Percentiles rank a stretch among this genome's conserved stretches.
These are phyloP conservation scores for Panagrolaimus sp. DNA, from an alignment of 1,140 invertebrate genomes.

Conservation along the genomic window DNA sequence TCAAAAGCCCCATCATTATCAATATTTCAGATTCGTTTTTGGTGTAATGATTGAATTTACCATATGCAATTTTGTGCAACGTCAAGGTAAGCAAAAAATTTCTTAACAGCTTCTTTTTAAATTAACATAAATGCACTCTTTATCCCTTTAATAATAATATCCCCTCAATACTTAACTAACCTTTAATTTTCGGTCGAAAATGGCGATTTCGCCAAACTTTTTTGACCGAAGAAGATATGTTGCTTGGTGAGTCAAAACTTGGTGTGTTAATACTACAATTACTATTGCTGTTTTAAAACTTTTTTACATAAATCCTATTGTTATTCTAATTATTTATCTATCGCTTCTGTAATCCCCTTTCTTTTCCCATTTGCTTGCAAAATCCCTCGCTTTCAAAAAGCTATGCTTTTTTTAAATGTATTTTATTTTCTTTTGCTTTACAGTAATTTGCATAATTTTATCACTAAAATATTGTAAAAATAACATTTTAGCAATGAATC, in stretches of 20 bases:
- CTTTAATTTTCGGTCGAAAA: conserved; percentile 8
- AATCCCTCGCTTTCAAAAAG: no score
- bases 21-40: conserved; percentile 36
- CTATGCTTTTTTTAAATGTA: no score
- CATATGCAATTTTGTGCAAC: conserved; percentile 41
- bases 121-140: neutral
- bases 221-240: neutral
- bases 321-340: no score
- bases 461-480: no score
- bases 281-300: no score
- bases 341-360: no score
- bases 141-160: no score
- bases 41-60: conserved; percentile 48
- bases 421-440: no score
- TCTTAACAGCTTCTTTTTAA: neutral
- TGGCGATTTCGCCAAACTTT: conserved; percentile 17
- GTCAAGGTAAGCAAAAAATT: conserved; percentile 33
- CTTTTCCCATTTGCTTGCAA: no score
- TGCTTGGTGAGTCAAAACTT: neutral
- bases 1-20: no score
- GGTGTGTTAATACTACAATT: neutral
- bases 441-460: no score
- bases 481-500: neutral
- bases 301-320: no score
- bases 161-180: neutral